Conservation (phyloP, 2,113 vertebrate genomes). For the Coryphaenoides rupestris region DNA sequence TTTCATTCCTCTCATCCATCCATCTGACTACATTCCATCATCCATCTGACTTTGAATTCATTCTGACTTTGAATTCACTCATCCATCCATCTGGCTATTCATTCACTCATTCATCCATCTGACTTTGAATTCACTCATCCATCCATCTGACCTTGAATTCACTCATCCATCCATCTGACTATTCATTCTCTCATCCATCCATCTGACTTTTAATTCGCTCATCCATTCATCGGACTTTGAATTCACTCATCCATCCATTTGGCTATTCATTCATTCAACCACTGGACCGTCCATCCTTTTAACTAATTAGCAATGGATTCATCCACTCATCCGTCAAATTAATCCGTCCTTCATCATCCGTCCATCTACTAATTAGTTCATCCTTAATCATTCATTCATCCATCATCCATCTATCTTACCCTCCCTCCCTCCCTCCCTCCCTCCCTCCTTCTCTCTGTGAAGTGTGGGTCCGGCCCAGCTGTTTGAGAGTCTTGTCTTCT, state of each 20-base stretch:
- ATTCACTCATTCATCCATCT: background rate
- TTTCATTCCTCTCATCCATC: too few species aligned
- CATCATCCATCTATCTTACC: slow-evolving; percentile 3
- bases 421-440: background rate
- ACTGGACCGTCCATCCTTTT: too few species aligned
- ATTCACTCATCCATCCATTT: background rate
- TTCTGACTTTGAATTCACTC: background rate
- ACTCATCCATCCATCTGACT: background rate
- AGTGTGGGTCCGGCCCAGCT: slow-evolving; percentile 62
- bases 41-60: too few species aligned
- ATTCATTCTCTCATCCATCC: background rate
- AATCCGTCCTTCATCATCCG: slow-evolving; percentile 9
- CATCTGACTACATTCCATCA: background rate
- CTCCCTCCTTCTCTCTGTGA: slow-evolving; percentile 39
- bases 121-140: background rate
- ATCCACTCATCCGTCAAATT: background rate
- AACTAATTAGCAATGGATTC: background rate
- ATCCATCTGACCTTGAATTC: background rate
- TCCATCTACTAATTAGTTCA: background rate
- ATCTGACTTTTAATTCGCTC: too few species aligned
- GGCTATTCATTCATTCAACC: background rate
- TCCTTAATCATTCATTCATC: slow-evolving; percentile 4
- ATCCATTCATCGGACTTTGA: background rate
- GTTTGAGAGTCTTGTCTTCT: slow-evolving; percentile 54
- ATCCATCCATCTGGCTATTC: background rate